A percentile compares a stretch with the other conserved stretches of the same genome.
Evolutionary conservation across 2,113 vertebrate species (phyloP).

Genomic region (Pyrgilauda ruficollis): DNA sequence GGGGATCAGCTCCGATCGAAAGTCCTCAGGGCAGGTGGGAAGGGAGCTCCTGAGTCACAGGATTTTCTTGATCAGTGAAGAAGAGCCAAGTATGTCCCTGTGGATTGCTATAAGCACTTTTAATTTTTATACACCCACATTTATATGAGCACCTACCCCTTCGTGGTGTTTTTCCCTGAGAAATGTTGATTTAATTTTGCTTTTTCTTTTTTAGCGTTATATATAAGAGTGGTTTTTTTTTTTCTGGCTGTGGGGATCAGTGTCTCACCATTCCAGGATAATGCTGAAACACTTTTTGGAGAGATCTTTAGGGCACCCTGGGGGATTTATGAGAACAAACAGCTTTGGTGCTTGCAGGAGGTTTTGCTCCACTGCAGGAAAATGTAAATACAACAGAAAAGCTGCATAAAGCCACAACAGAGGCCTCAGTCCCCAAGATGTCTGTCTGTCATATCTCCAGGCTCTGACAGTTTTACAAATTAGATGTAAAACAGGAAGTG

Average conservation of each 20-base stretch:
- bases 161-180: not conserved
- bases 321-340: not conserved
- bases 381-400: not conserved
- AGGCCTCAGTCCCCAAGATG: not conserved
- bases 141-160: rapidly evolving
- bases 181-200: not conserved
- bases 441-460: not conserved
- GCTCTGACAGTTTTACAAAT: not conserved
- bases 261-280: not conserved
- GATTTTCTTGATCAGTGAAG: not conserved
- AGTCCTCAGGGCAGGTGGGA: not conserved
- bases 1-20: not conserved
- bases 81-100: not conserved
- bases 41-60: not conserved
- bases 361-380: not conserved
- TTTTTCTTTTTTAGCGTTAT: not conserved
- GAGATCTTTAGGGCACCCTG: rapidly evolving
- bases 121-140: not conserved
- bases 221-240: not conserved
- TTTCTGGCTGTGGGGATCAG: not conserved
- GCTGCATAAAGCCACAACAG: not conserved
- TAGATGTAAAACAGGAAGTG: not conserved
- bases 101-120: not conserved
- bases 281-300: not conserved
- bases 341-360: not conserved